phyloP scores from a whole-genome alignment of 2,113 vertebrate genomes.

The Forbesichthys papilliferus region DNA sequence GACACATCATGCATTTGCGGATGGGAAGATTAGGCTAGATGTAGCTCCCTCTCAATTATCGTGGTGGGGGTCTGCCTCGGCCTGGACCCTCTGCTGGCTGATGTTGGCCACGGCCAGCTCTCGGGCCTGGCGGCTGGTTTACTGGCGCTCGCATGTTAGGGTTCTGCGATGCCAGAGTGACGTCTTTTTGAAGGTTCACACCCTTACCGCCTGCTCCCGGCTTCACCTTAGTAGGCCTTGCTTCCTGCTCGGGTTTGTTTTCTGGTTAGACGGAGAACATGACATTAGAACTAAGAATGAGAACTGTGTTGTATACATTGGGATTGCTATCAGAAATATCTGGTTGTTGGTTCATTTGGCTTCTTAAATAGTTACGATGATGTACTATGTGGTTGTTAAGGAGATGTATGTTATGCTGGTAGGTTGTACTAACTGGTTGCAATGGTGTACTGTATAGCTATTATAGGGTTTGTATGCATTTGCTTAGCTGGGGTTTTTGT shows the following conservation, averaged over 20 bases:
- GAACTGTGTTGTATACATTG: too few relatives aligned
- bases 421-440: too few relatives aligned
- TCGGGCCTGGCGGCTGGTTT: constrained; percentile 51
- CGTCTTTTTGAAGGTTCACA: constrained; percentile 68
- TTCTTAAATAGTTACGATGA: too few relatives aligned
- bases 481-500: too few relatives aligned
- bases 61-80: constrained; percentile 50
- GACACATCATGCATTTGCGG: too few relatives aligned
- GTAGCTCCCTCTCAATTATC: constrained; percentile 37
- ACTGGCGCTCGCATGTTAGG: constrained; percentile 57
- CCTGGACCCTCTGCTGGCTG: constrained; percentile 24
- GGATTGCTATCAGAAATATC: too few relatives aligned
- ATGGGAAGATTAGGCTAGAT: neutral
- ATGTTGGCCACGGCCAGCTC: constrained; percentile 53
- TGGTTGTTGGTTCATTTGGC: too few relatives aligned
- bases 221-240: constrained; percentile 69
- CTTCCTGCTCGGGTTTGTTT: constrained; percentile 47
- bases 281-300: neutral
- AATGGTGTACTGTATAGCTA: too few relatives aligned
- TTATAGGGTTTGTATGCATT: too few relatives aligned
- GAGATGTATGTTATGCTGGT: too few relatives aligned
- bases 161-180: constrained; percentile 59
- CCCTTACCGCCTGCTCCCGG: constrained; percentile 60
- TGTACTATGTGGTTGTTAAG: too few relatives aligned
- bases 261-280: constrained; percentile 51